Evolutionary conservation across 92 coral and sea anemone species (phyloP), one percentile per base, ranked within the genome.

Genomic region (Chrysogorgia sp.): DNA sequence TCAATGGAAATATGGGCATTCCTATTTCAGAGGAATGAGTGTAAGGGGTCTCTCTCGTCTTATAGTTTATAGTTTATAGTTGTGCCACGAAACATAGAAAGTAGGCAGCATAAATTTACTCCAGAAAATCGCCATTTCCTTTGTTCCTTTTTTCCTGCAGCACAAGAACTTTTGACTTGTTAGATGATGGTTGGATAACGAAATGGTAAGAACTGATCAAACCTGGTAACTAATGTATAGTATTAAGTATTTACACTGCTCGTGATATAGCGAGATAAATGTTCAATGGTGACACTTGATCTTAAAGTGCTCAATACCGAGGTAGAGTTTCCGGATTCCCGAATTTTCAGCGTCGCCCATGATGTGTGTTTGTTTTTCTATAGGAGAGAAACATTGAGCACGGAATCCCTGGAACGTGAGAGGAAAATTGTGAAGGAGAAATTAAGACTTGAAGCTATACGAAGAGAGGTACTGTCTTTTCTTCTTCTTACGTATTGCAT

Each of bases 381-480:
- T 12, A 86, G 89, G 89, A 69, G 56, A 81, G 83, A 86, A 26
- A 34, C 83, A 25, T 35, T 86, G 60, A 80, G 85, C 15, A 70
- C 77, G 12, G 86, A 81, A 1, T 52, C 59, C 50, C 71, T 86
- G 7, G 57, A 35, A 56, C 64, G 81, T 58, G 59, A 71, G 49
- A 65, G 90, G 63, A 80, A 87, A 28, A 90, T 90, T 34, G 52
- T 82, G 50, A 79, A 77, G 69, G 96, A 90, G 55, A 89, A 90
- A 58, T 71, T 80, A 33, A 88, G 75, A 65, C 88, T 90, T 14
- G 62, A 88, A 62, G 81, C 76, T 28, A 52, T 90, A 20, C 83
- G 81, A 21, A 83, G 67, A 49, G 83, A 90, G 91, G 96, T 90
- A 75, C 1, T 21, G 13, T 23, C 35, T 10, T 26, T n/a, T 3